These are phyloP conservation scores for Argyrosomus japonicus DNA, from an alignment of 2,113 vertebrate genomes.

Conservation along the genomic window DNA sequence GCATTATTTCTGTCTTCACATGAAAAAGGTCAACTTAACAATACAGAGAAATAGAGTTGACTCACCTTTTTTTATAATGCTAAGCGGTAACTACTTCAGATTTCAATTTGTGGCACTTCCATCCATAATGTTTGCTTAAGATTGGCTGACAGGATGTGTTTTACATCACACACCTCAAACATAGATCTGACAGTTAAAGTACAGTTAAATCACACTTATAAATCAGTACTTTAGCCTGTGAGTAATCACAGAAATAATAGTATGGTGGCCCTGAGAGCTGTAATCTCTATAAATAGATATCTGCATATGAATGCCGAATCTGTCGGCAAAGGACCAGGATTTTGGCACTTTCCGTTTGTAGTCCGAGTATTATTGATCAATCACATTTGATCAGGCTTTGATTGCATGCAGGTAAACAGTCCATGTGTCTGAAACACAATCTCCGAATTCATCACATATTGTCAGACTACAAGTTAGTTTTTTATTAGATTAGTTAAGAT, in stretches of 20 bases:
- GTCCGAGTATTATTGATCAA: no score
- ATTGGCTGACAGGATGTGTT: slow-evolving; percentile 6
- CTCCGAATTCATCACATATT: no score
- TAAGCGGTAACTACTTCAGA: not conserved
- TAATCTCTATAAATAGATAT: not conserved
- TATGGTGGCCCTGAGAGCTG: not conserved
- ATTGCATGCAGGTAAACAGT: no score
- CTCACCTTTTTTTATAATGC: slow-evolving; percentile 15
- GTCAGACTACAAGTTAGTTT: no score
- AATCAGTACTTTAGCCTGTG: not conserved
- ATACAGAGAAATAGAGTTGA: slow-evolving; percentile 13
- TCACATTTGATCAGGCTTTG: no score
- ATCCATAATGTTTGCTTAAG: not conserved
- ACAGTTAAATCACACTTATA: not conserved
- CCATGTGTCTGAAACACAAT: no score
- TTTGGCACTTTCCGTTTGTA: no score
- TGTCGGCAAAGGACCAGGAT: no score
- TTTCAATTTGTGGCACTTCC: not conserved
- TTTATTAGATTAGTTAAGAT: no score
- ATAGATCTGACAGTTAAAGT: not conserved
- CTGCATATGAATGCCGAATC: no score
- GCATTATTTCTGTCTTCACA: slow-evolving; percentile 17
- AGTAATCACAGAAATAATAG: not conserved
- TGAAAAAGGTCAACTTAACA: slow-evolving; percentile 48
- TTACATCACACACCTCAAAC: not conserved